These are phyloP conservation scores for Antigone vipio DNA, from an alignment of 2,113 vertebrate genomes.

Conservation along the genomic window DNA sequence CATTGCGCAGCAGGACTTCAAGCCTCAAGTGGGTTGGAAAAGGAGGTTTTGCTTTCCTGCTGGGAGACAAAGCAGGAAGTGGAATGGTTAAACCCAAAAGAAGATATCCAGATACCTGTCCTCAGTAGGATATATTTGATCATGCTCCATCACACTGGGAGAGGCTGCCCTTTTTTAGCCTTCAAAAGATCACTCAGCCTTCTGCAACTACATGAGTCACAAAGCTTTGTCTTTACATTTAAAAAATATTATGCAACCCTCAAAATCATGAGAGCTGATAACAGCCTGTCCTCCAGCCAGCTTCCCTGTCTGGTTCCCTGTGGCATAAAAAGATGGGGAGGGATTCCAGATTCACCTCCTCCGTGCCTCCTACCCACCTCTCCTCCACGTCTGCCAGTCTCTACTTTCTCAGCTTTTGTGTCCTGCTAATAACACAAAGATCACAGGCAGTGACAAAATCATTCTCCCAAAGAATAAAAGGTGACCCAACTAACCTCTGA, in stretches of 20 bases:
- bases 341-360: not conserved
- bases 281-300: not conserved
- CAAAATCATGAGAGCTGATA: not conserved
- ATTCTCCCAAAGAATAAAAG: not conserved
- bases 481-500: not conserved
- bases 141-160: not conserved
- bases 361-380: not conserved
- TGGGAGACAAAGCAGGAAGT: not conserved
- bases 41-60: not conserved
- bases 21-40: not conserved
- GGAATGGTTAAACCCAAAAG: not conserved
- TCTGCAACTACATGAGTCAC: not conserved
- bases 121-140: not conserved
- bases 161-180: not conserved
- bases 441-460: not conserved
- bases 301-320: not conserved
- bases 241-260: not conserved
- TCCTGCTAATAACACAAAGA: accelerated
- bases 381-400: not conserved
- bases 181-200: not conserved
- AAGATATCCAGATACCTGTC: not conserved
- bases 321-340: not conserved
- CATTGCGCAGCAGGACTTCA: not conserved
- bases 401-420: not conserved
- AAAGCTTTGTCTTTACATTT: not conserved